Evolutionary conservation across 1,140 invertebrate species (phyloP).

Genomic region (Antheraea mylitta): DNA sequence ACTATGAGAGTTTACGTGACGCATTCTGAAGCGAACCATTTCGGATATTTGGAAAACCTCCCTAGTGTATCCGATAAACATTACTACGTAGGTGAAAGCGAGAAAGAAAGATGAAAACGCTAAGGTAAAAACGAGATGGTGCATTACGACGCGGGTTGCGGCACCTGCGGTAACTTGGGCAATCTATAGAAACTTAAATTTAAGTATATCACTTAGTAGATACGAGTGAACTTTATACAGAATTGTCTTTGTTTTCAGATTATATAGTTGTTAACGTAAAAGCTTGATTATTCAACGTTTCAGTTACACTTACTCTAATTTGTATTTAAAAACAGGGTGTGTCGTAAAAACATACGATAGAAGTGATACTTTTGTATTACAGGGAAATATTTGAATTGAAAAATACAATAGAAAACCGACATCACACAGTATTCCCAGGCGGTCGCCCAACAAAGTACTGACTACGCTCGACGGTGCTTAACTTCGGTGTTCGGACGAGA

Average conservation of each 20-base stretch:
- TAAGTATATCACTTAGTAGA: neutral
- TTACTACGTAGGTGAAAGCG: neutral
- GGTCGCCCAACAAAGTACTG: too few relatives aligned
- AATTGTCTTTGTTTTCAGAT: neutral
- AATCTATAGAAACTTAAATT: constrained; percentile 14
- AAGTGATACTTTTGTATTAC: too few relatives aligned
- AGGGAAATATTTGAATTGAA: too few relatives aligned
- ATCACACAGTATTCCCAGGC: too few relatives aligned
- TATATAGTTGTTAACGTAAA: too few relatives aligned
- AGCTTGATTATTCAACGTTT: too few relatives aligned
- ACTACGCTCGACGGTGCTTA: too few relatives aligned
- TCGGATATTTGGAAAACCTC: constrained; percentile 12
- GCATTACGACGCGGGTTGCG: neutral
- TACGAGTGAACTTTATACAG: neutral
- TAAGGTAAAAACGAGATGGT: neutral
- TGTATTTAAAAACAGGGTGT: too few relatives aligned
- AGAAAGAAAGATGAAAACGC: neutral
- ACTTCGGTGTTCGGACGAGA: too few relatives aligned
- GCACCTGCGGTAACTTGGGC: constrained; percentile 10
- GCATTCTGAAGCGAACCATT: constrained; percentile 7
- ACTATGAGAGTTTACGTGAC: neutral
- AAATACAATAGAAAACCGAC: too few relatives aligned
- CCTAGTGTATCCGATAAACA: constrained; percentile 13
- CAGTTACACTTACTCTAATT: too few relatives aligned
- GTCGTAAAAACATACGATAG: too few relatives aligned